A percentile compares a stretch with the other conserved stretches of the same genome.
phyloP scores from a whole-genome alignment of 2,888 invertebrate genomes.

The Labia minor region DNA sequence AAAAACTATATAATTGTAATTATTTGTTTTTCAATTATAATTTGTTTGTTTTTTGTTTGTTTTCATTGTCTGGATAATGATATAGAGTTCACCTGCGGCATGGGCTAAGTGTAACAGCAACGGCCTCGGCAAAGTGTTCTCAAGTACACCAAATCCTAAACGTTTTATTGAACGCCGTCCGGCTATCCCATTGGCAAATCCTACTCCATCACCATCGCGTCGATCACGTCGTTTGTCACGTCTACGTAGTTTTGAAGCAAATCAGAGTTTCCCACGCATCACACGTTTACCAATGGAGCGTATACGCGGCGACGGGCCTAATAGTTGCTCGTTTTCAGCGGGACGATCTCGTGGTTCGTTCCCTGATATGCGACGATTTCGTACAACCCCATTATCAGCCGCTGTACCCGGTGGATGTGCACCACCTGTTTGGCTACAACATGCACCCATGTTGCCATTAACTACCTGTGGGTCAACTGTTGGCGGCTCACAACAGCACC shows the following conservation, averaged over 20 bases:
- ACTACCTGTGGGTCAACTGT: slow-evolving; percentile 28
- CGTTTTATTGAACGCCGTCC: not conserved
- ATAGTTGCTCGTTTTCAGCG: slow-evolving; percentile 35
- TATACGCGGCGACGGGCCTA: slow-evolving; percentile 40
- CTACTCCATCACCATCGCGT: not conserved
- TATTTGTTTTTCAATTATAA: not conserved
- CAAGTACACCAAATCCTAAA: not conserved
- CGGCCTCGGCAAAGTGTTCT: not conserved
- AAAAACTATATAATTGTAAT: too few species aligned
- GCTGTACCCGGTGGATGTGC: slow-evolving; percentile 44
- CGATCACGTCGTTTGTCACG: not conserved
- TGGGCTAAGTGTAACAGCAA: not conserved
- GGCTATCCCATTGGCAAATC: not conserved
- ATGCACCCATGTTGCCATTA: slow-evolving; percentile 30
- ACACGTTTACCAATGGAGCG: slow-evolving; percentile 36
- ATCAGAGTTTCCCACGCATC: slow-evolving; percentile 49
- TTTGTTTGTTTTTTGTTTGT: not conserved
- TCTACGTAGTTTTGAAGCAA: slow-evolving; percentile 42
- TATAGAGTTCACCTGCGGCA: not conserved
- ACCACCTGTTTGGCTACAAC: slow-evolving; percentile 40
- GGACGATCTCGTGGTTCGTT: slow-evolving; percentile 26
- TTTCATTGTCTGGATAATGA: too few species aligned
- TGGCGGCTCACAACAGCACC: slow-evolving; percentile 35
- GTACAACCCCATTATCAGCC: slow-evolving; percentile 23
- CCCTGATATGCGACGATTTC: slow-evolving; percentile 22